A percentile compares a stretch with the other conserved stretches of the same genome.
phyloP scores from a whole-genome alignment of 1,140 invertebrate species.

The Homalodisca vitripennis region DNA sequence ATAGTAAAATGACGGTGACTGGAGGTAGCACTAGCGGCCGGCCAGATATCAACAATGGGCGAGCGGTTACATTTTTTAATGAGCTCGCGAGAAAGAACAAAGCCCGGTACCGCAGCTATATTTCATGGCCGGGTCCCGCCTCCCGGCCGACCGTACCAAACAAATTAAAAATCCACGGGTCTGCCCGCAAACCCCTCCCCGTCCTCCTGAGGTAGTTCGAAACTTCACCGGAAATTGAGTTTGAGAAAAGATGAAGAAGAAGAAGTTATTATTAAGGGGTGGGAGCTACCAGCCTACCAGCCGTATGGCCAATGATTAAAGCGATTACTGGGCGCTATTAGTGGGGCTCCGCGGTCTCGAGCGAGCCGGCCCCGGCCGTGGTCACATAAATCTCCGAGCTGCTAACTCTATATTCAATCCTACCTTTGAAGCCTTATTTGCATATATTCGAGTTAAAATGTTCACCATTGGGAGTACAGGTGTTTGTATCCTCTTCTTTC shows the following conservation, averaged over 20 bases:
- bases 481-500: too few species aligned
- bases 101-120: constrained; percentile 20
- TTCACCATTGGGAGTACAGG: too few species aligned
- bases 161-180: constrained; percentile 30
- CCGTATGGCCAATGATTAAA: constrained; percentile 29
- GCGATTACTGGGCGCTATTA: constrained; percentile 25
- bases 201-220: constrained; percentile 29
- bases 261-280: constrained; percentile 30
- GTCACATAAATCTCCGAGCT: constrained; percentile 8
- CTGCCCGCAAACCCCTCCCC: constrained; percentile 28
- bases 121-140: constrained; percentile 19
- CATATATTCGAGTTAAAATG: constrained; percentile 18
- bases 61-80: constrained; percentile 28
- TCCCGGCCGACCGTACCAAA: constrained; percentile 17
- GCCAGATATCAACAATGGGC: constrained; percentile 11
- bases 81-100: constrained; percentile 13
- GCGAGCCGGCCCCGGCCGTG: too few species aligned
- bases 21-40: too few species aligned
- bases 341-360: background rate
- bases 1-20: too few species aligned
- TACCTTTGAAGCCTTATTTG: constrained; percentile 17
- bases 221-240: constrained; percentile 31
- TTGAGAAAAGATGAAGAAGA: constrained; percentile 31
- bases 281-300: constrained; percentile 29
- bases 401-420: constrained; percentile 20